Conservation (phyloP, 2,797 vertebrate species). For the Gobionotothen gibberifrons region DNA sequence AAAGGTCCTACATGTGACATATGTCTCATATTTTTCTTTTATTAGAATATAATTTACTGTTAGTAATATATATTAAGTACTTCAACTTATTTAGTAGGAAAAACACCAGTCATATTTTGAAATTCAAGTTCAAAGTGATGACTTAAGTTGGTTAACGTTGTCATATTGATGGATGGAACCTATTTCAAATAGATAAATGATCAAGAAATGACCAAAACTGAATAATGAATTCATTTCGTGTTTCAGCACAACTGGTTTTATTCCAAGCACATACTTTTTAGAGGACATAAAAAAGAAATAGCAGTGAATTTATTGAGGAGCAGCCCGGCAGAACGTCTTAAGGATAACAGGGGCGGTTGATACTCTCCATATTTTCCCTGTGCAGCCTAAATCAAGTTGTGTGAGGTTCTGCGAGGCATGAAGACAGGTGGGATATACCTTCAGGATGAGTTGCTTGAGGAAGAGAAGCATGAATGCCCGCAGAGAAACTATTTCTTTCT, state of each 20-base stretch:
- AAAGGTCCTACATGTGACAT: neutral
- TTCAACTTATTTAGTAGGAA: neutral
- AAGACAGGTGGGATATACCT: constrained; percentile 84
- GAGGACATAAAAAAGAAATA: constrained; percentile 16
- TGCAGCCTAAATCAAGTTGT: constrained; percentile 24
- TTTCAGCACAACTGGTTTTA: constrained; percentile 27
- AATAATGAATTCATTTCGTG: constrained; percentile 24
- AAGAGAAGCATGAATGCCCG: constrained; percentile 95
- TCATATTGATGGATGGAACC: constrained; percentile 12
- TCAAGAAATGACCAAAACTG: constrained; percentile 31
- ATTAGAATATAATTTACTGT: neutral
- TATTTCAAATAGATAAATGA: constrained; percentile 6
- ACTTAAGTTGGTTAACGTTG: neutral
- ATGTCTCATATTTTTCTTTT: neutral
- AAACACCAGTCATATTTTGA: neutral
- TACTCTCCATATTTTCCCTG: constrained; percentile 38
- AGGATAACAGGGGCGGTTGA: constrained; percentile 23
- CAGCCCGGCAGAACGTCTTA: constrained; percentile 21
- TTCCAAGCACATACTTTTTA: neutral
- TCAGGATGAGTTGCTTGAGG: constrained; percentile 96
- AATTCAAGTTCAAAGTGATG: neutral
- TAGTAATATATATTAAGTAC: neutral
- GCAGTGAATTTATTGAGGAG: constrained; percentile 27
- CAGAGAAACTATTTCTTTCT: constrained; percentile 93
- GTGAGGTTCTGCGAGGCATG: constrained; percentile 48